phyloP scores from a whole-genome alignment of 2,113 vertebrate species.

The Platysteira castanea region DNA sequence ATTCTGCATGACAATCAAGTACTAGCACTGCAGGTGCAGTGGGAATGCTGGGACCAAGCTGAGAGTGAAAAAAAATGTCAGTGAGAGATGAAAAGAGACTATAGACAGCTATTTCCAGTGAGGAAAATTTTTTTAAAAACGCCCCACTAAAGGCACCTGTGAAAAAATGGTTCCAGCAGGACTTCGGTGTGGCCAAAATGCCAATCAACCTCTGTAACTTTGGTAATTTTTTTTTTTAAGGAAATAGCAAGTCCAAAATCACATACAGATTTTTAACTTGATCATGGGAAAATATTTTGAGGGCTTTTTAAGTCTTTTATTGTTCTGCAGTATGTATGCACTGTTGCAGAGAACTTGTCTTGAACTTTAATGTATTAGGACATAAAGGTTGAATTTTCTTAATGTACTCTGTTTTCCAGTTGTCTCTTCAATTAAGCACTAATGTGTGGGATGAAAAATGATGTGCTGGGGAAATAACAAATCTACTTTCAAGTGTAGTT shows the following conservation, averaged over 20 bases:
- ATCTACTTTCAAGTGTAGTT: neutral
- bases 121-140: neutral
- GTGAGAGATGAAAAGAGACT: neutral
- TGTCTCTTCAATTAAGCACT: neutral
- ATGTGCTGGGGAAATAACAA: neutral
- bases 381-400: neutral
- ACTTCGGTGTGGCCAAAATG: neutral
- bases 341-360: neutral
- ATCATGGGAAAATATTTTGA: neutral
- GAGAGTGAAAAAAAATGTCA: neutral
- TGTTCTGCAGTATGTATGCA: neutral
- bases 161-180: neutral
- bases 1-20: neutral
- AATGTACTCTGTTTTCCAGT: neutral
- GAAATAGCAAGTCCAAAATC: neutral
- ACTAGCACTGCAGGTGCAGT: neutral
- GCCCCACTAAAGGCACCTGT: rapidly evolving
- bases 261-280: neutral
- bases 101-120: neutral
- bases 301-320: neutral
- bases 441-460: neutral
- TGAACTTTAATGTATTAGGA: neutral
- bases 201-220: neutral
- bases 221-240: neutral
- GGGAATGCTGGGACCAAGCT: neutral